These are phyloP conservation scores for Bryconaethiops microstoma DNA, from an alignment of 2,797 vertebrate species.

Conservation along the genomic window DNA sequence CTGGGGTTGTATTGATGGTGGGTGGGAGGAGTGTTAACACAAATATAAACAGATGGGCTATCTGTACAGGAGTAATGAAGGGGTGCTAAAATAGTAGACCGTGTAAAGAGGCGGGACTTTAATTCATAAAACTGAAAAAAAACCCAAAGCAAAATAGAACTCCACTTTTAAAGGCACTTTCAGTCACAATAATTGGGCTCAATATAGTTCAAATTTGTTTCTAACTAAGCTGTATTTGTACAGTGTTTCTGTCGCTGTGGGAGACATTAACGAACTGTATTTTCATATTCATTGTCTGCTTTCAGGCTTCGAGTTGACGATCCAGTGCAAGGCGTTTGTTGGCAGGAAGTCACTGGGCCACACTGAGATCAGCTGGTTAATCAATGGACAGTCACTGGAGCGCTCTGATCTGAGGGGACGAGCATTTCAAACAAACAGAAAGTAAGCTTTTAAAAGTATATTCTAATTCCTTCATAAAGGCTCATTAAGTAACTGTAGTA, in stretches of 20 bases:
- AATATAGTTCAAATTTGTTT: no score
- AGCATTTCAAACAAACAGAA: slow-evolving; percentile 71
- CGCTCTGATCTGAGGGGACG: slow-evolving; percentile 72
- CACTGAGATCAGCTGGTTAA: slow-evolving; percentile 83
- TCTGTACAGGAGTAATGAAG: no score
- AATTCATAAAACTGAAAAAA: no score
- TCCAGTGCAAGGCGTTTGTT: slow-evolving; percentile 83
- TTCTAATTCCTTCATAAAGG: not conserved
- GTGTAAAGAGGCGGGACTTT: no score
- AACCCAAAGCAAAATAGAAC: no score
- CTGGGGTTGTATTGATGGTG: no score
- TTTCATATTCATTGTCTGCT: slow-evolving; percentile 11
- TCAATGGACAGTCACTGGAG: slow-evolving; percentile 74
- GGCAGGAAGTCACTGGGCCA: slow-evolving; percentile 63
- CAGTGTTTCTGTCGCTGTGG: not conserved
- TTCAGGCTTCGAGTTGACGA: slow-evolving; percentile 81
- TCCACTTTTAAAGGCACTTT: no score
- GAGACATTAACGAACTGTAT: not conserved
- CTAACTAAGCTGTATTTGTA: not conserved
- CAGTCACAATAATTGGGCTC: no score
- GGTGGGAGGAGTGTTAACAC: no score
- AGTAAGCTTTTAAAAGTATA: slow-evolving; percentile 69
- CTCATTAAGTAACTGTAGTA: no score
- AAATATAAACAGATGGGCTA: no score
- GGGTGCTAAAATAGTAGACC: no score